Conservation (phyloP, 2,888 invertebrate genomes). For the Andrena bicolor region DNA sequence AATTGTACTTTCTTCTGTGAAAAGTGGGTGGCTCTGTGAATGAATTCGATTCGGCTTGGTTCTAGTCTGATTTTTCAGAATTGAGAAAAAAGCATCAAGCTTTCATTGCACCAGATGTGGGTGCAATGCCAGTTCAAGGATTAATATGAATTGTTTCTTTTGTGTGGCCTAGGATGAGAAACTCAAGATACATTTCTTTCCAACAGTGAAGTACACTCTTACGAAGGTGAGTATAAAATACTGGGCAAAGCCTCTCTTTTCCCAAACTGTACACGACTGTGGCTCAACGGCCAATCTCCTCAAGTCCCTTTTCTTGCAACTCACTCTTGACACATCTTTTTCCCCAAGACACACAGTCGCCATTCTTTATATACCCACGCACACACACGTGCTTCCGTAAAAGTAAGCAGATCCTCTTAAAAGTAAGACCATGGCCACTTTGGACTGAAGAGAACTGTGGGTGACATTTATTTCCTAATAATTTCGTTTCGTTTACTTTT, state of each 20-base stretch:
- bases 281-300: slow-evolving; percentile 18
- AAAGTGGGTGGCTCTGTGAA: not conserved
- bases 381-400: not conserved
- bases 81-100: not conserved
- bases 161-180: not conserved
- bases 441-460: not conserved
- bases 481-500: not conserved
- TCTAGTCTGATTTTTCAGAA: not conserved
- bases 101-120: too few species aligned
- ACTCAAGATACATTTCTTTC: not conserved
- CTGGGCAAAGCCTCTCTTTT: slow-evolving; percentile 11
- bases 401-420: slow-evolving; percentile 26
- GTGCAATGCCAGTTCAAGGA: not conserved
- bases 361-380: not conserved
- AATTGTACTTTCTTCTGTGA: not conserved
- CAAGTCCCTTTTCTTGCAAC: slow-evolving; percentile 16
- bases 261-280: not conserved
- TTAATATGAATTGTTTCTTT: not conserved
- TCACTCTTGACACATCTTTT: slow-evolving; percentile 15
- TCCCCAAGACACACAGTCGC: slow-evolving; percentile 2
- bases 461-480: not conserved
- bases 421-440: not conserved
- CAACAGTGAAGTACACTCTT: not conserved
- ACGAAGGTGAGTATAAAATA: slow-evolving; percentile 10
- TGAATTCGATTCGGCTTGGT: not conserved